Base-by-base conservation (phyloP, 2,888 invertebrate genomes). In the Poecilus cupreus region DNA sequence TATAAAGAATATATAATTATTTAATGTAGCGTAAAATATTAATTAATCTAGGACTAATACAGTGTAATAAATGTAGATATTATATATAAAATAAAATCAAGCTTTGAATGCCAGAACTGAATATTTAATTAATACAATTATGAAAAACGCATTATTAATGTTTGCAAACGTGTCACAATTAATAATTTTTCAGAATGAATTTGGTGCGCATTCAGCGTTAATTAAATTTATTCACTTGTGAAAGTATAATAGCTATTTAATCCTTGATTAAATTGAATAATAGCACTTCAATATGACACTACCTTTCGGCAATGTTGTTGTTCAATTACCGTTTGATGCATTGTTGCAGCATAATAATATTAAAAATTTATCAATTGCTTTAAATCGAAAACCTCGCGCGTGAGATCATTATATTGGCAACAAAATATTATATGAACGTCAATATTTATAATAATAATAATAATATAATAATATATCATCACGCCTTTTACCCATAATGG, bases 261-360 rank as follows among this genome's bases (percentile, higher is more conserved):
- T 60, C 60, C 60, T 60, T 60, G 60, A 60, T 60, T 60, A 26
- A 60, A 60, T 60, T 60, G 60, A 60, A 60, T 60, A 60, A 60
- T 60, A 26, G 60, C 13, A 60, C 60, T 26, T 60, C 60, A 60
- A 60, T 60, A 26, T 24, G 60, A 60, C 3, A 26, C 22, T 13
- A 26, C 60, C 60, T 60, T 60, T 26, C 60, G 60, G 60, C 60
- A 60, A 60, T 60, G 13, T 60, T 60, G 26, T 60, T 60, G 26
- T 60, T 60, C 13, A 60, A 60, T 60, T 22, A 60, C 60, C 2
- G 22, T 60, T 26, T 60, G 60, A 60, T 60, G 60, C 13, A 60
- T 57, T 60, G 60, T 60, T 11, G 26, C 5, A 18, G 6, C 3
- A 60, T 60, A 60, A n/a, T n/a, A n/a, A n/a, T 24, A 60, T 24